These are phyloP conservation scores for Diadegma fenestrale DNA, from an alignment of 2,888 invertebrate genomes.

Conservation along the genomic window DNA sequence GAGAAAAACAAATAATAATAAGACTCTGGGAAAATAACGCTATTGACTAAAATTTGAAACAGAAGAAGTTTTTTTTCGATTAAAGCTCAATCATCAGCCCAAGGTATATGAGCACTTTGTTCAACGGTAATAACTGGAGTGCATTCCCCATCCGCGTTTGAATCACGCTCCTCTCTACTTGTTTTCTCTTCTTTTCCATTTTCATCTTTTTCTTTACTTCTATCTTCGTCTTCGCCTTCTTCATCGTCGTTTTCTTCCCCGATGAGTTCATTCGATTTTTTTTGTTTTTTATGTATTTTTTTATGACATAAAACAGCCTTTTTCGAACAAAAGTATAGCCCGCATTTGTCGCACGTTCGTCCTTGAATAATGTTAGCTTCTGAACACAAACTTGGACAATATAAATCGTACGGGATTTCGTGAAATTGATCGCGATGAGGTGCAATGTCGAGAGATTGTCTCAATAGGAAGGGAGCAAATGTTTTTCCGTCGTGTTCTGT, in stretches of 20 bases:
- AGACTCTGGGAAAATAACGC: background rate
- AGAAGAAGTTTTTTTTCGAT: background rate
- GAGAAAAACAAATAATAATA: background rate
- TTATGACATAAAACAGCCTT: background rate
- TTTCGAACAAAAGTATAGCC: background rate
- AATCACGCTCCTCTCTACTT: background rate
- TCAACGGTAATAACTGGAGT: background rate
- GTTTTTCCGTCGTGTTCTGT: constrained; percentile 71
- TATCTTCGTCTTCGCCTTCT: background rate
- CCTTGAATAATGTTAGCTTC: background rate
- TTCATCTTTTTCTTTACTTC: background rate
- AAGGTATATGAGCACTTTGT: background rate
- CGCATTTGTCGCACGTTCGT: background rate
- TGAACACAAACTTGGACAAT: constrained; percentile 69
- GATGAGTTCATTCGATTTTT: too few relatives aligned
- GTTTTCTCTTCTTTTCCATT: too few relatives aligned
- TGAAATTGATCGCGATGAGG: constrained; percentile 69
- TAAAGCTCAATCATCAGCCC: background rate
- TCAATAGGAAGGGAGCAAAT: constrained; percentile 58
- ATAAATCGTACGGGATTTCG: constrained; percentile 70
- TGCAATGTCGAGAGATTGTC: constrained; percentile 65
- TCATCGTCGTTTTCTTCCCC: background rate
- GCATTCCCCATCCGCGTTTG: background rate
- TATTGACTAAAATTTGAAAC: background rate
- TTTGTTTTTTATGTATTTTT: constrained; percentile 8